Evolutionary conservation across 37 sponge, comb jelly and placozoan genomes (phyloP).

Genomic region (Agelas oroides): DNA sequence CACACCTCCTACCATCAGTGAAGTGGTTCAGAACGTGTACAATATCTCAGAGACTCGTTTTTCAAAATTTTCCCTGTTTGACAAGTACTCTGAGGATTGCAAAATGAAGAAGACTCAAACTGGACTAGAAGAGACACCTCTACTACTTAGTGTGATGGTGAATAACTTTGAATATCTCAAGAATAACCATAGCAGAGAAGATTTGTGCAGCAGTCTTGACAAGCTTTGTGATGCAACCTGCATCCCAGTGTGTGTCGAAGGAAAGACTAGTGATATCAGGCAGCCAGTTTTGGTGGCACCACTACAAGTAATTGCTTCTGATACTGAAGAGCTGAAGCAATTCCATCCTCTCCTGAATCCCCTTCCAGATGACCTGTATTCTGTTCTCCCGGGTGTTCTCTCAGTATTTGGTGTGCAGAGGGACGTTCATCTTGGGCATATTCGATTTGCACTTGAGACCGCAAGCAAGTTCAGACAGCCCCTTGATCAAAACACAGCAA

Average conservation of each 20-base stretch:
- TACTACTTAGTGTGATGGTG: background rate
- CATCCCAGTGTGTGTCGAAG: slow-evolving; percentile 27
- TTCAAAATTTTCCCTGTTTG: slow-evolving; percentile 11
- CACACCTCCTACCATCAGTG: background rate
- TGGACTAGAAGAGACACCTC: background rate
- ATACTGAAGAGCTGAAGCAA: background rate
- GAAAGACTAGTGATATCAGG: background rate
- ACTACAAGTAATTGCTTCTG: background rate
- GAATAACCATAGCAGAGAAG: background rate
- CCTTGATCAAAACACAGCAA: slow-evolving; percentile 5
- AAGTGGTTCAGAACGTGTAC: slow-evolving; percentile 21
- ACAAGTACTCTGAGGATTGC: background rate
- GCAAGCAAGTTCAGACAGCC: background rate
- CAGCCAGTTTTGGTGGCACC: background rate
- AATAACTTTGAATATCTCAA: background rate
- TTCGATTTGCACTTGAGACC: slow-evolving; percentile 1
- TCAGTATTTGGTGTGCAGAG: background rate
- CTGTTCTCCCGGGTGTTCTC: background rate
- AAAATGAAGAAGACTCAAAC: background rate
- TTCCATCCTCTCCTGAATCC: background rate
- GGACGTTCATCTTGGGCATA: background rate
- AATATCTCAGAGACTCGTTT: slow-evolving; percentile 27
- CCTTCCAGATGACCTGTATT: background rate
- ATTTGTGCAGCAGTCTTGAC: background rate
- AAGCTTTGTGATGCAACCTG: slow-evolving; percentile 1